Conservation (phyloP, 2,113 vertebrate species). For the Tenebrosternarchus preto region DNA sequence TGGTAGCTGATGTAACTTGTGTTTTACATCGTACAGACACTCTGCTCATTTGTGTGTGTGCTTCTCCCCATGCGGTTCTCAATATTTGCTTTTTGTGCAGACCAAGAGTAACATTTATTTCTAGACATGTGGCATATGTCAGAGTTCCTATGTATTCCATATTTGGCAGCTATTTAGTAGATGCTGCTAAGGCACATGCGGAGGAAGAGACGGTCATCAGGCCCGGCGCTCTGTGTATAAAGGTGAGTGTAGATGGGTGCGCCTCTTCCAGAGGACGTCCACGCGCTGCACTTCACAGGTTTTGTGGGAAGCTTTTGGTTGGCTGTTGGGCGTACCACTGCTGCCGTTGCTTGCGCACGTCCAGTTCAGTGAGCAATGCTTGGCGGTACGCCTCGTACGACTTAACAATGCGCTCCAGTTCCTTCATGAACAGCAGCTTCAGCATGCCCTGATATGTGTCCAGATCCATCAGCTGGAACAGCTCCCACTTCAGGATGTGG, state of each 20-base stretch:
- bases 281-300: slow-evolving; percentile 65
- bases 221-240: background rate
- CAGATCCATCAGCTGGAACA: slow-evolving; percentile 97
- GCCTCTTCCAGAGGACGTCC: background rate
- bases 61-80: background rate
- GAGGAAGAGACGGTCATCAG: background rate
- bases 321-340: slow-evolving; percentile 92
- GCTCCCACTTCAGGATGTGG: slow-evolving; percentile 98
- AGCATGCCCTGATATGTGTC: slow-evolving; percentile 99
- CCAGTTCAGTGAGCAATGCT: slow-evolving; percentile 88
- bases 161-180: background rate
- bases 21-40: background rate
- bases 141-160: background rate
- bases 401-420: slow-evolving; percentile 97
- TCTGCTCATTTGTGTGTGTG: background rate
- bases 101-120: background rate
- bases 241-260: background rate
- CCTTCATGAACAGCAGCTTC: slow-evolving; percentile 99
- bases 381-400: slow-evolving; percentile 94
- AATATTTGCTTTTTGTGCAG: background rate
- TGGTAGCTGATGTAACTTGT: slow-evolving; percentile 4
- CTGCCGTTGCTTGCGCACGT: slow-evolving; percentile 90
- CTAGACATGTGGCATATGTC: background rate
- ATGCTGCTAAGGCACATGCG: slow-evolving; percentile 35
- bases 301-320: slow-evolving; percentile 82